Evolutionary conservation across 2,888 invertebrate genomes (phyloP), one percentile per base, ranked within the genome.

Genomic region (Conops quadrifasciatus): DNA sequence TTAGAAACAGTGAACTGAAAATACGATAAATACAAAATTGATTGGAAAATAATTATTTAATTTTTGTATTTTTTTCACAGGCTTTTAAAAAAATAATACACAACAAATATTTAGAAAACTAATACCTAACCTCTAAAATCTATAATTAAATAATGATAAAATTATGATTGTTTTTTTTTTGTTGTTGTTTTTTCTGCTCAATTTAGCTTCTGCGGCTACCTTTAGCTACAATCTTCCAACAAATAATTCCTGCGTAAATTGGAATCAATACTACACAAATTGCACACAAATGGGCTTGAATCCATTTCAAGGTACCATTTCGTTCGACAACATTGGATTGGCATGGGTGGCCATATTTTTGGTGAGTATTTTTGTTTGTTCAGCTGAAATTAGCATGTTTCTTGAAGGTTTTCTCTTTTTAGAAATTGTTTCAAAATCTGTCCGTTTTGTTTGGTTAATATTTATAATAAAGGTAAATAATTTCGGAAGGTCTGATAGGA

Each of bases 331-430:
- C 87, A 99, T 99, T 81, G 99, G 99, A 76, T 91, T 99, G 80
- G 99, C 99, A 28, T 99, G 99, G 98, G 98, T 99, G 76, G 98
- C 99, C 77, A 99, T 99, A 87, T 99, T 99, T 88, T 91, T 99
- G 90, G 98, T 98, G 88, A 93, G 92, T 89, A 74, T 70, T 72
- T 4, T 36, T 36, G 4, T 36, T 36, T 36, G 36, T 36, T 36
- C 9, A 36, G 9, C 36, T 36, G 36, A 36, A 36, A 36, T 7
- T 36, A 36, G 4, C 36, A 36, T 9, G 9, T 36, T 36, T 36
- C 9, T 4, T 7, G 5, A 36, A 9, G 36, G 36, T 36, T 36
- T n/a, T n/a, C n/a, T n/a, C 36, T 36, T 36, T 36, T 36, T 4
- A 36, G 36, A 36, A 36, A 4, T 4, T 36, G 4, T 36, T 36